Base-by-base conservation (phyloP, 2,113 vertebrate species). In the Gadus macrocephalus region DNA sequence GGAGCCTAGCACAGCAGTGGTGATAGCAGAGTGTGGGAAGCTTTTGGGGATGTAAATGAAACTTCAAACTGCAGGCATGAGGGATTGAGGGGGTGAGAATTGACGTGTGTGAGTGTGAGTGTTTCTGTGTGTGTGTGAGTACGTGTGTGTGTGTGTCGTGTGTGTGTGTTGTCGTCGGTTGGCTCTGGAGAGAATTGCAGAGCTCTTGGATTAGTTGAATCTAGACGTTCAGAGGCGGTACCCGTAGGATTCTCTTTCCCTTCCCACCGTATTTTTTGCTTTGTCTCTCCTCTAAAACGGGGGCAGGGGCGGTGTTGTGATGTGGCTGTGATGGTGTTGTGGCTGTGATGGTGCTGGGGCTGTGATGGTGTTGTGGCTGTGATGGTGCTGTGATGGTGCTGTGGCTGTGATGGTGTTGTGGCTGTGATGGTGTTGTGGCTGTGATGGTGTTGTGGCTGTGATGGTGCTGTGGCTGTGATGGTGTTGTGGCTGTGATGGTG, bases 181-280 rank as follows among this genome's bases (percentile, higher is more conserved):
- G 49, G 14, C 31, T 70, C 83, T 78, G 63, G 62, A 68, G 67
- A 69, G 65, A 53, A 71, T 66, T 55, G 62, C 68, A 64, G 56
- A 70, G 69, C 79, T 74, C 84, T 76, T 77, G 73, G 75, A 76
- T 81, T 69, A 79, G 75, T 86, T 85, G 87, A 82, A 85, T 86
- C 75, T 72, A 72, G 82, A 73, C 69, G 65, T 81, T 62, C 79
- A 60, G 82, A 80, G 69, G 73, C 15, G 76, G n/a, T 67, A 70
- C 65, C 73, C 72, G 42, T 64, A 72, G 78, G 76, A 66, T 75
- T 65, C 35, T 20, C 66, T 67, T 58, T 8, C n/a, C 14, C 55
- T 58, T n/a, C 55, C 62, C 27, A 16, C 27, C 28, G 4, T 15
- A 27, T 17, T 7, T 58, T 19, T 8, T 19, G 9, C 16, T n/a